A percentile compares a stretch with the other conserved stretches of the same genome.
Evolutionary conservation across 2,888 invertebrate species (phyloP).

Genomic region (Griposia aprilina): DNA sequence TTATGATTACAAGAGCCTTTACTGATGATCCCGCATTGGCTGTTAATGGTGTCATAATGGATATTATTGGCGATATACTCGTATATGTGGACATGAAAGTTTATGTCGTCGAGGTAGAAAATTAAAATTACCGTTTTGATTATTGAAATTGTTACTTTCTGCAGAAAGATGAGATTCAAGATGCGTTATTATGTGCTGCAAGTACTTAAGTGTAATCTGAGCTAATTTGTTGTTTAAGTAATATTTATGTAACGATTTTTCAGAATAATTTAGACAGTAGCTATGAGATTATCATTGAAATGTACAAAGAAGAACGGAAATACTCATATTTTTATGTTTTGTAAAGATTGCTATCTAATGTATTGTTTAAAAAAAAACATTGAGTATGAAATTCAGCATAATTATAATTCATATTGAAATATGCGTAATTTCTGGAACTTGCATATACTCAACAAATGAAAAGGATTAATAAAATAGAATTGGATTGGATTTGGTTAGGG

Average conservation of each 20-base stretch:
- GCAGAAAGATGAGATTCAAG: background rate
- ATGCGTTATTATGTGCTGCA: background rate
- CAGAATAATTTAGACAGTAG: background rate
- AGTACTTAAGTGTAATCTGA: background rate
- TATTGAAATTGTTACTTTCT: background rate
- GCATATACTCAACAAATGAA: background rate
- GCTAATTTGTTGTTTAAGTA: background rate
- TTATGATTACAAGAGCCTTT: constrained; percentile 62
- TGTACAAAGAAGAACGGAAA: background rate
- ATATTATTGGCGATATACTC: background rate
- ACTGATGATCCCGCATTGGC: constrained; percentile 25
- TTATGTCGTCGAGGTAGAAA: background rate
- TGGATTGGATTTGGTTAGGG: too few species aligned
- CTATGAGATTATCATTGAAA: background rate
- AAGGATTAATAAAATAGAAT: too few species aligned
- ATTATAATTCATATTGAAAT: background rate
- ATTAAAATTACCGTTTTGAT: background rate
- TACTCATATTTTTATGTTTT: background rate
- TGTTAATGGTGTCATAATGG: constrained; percentile 27
- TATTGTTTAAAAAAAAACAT: background rate
- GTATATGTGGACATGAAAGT: background rate
- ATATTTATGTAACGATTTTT: background rate
- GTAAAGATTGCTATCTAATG: background rate
- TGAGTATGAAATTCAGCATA: background rate
- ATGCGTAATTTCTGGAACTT: background rate